Base-by-base conservation (phyloP, 2,797 vertebrate species). In the Sternarchorhynchus goeldii region DNA sequence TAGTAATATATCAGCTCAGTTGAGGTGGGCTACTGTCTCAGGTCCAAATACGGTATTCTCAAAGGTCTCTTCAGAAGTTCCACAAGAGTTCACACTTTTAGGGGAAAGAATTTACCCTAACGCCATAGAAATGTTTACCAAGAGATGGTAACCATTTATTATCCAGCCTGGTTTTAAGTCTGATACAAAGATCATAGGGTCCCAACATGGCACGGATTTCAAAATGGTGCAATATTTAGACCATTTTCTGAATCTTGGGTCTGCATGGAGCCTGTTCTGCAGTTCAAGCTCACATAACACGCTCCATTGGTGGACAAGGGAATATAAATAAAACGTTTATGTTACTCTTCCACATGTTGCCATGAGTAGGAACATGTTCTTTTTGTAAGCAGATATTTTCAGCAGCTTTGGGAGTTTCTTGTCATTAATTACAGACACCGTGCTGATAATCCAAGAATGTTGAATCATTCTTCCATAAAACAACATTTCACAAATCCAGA, bases 201-300 rank as follows among this genome's bases (percentile, higher is more conserved):
- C 80, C 75, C 77, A 83, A 65, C 58, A 82, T 75, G 67, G 69
- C 68, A 82, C 65, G 58, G 65, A 57, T 66, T 78, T 25, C 55
- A 64, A 73, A 85, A 82, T 65, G 55, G 76, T 83, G 78, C 67
- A 70, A 84, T 76, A 80, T 81, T 86, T 81, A 71, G 82, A 79
- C 70, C 66, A 72, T 83, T 79, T 83, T 75, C 36, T 85, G 72
- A 81, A 69, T 82, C 29, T 72, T 53, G 45, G 63, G 55, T 68
- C 78, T 36, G 65, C 36, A n/a, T 12, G 75, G 57, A 81, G 36
- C 77, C 63, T 56, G 25, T 77, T 71, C 68, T 53, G 67, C 60
- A 71, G 56, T 71, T 79, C 73, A 80, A 79, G 67, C 57, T 78
- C 69, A 81, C 45, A 73, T 76, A 78, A 80, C 63, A 78, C 31